Conservation (phyloP, 1,140 invertebrate genomes). For the Neodiprion lecontei region DNA sequence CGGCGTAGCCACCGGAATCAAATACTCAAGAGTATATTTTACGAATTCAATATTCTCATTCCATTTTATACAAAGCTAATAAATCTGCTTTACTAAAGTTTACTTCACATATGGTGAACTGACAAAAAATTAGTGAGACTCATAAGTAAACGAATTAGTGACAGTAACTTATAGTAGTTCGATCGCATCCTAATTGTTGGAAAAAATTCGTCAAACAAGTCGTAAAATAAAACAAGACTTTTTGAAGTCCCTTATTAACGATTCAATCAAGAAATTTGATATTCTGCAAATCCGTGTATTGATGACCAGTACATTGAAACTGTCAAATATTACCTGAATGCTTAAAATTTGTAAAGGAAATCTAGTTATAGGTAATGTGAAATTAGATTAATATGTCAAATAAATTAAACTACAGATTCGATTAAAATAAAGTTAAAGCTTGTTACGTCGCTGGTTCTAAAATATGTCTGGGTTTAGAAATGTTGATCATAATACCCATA, state of each 20-base stretch:
- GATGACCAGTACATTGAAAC: neutral
- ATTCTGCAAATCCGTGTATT: neutral
- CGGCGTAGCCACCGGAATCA: neutral
- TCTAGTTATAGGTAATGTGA: neutral
- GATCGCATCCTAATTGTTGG: too few species aligned
- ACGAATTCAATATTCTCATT: neutral
- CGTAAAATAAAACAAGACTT: neutral
- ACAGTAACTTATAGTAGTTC: too few species aligned
- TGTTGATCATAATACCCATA: neutral
- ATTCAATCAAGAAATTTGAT: neutral
- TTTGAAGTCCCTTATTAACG: neutral
- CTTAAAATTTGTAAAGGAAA: neutral
- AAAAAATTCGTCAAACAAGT: neutral
- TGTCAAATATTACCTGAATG: neutral
- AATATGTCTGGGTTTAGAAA: conserved; percentile 20
- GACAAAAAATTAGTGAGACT: too few species aligned
- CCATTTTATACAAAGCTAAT: too few species aligned
- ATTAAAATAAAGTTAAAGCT: conserved; percentile 26
- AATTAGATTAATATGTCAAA: neutral
- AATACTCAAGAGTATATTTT: neutral
- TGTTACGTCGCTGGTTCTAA: conserved; percentile 32
- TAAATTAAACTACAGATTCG: neutral
- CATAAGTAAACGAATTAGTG: too few species aligned
- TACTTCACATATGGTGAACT: too few species aligned
- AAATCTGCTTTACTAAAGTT: too few species aligned